Evolutionary conservation across 2,888 invertebrate species (phyloP).

Genomic region (Ichneumoninae sp.): DNA sequence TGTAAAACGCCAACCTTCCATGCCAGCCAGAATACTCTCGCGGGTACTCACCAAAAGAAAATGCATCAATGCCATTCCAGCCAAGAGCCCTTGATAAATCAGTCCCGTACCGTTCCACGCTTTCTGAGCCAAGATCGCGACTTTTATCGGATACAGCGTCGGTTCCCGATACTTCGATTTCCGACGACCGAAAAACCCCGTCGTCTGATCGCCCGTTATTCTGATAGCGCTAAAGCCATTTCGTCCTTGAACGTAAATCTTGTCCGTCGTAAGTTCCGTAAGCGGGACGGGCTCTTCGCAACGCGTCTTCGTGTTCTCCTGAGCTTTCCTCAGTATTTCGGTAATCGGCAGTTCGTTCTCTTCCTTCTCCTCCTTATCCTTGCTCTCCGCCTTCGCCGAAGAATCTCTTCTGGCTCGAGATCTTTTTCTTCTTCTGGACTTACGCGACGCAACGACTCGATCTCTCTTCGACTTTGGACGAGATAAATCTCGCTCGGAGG

Average conservation of each 20-base stretch:
- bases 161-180: conserved; percentile 25
- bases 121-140: conserved; percentile 80
- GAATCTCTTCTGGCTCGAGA: conserved; percentile 36
- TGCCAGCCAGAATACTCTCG: neutral
- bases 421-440: conserved; percentile 41
- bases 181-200: conserved; percentile 44
- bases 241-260: conserved; percentile 81
- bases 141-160: conserved; percentile 74
- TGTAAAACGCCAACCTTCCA: neutral
- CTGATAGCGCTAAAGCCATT: conserved; percentile 81
- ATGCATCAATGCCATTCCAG: conserved; percentile 82
- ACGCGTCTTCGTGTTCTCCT: conserved; percentile 75
- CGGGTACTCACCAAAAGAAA: conserved; percentile 77
- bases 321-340: conserved; percentile 78
- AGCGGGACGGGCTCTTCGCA: conserved; percentile 78
- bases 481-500: conserved; percentile 45
- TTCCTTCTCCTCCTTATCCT: neutral
- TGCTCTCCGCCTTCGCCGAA: conserved; percentile 9
- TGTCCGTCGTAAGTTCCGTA: conserved; percentile 79
- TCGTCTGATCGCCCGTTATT: conserved; percentile 69
- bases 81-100: conserved; percentile 81
- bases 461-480: conserved; percentile 28
- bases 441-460: conserved; percentile 37
- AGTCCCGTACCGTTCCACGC: conserved; percentile 78
- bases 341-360: conserved; percentile 79